Evolutionary conservation across 2,888 invertebrate genomes (phyloP).

Genomic region (Lymantria monacha): DNA sequence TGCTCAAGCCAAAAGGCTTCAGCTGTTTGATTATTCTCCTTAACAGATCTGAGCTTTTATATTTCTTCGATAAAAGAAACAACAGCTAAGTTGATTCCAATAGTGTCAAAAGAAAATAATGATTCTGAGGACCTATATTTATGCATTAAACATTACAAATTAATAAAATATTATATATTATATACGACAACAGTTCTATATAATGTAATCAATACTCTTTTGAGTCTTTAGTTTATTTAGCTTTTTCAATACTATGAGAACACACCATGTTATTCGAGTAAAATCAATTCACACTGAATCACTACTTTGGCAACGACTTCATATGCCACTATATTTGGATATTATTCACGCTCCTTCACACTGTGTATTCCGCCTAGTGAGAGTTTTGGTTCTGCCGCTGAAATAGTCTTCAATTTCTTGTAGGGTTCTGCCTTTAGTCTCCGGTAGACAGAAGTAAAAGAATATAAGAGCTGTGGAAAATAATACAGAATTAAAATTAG

Average conservation of each 20-base stretch:
- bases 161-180: no score
- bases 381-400: slow-evolving; percentile 81
- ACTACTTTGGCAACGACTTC: background rate
- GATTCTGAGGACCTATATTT: no score
- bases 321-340: background rate
- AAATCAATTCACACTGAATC: background rate
- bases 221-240: background rate
- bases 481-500: background rate
- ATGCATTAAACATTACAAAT: no score
- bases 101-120: no score
- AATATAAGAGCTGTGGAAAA: slow-evolving; percentile 77
- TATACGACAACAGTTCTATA: no score
- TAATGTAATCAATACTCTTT: no score
- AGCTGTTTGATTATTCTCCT: no score
- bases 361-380: slow-evolving; percentile 60
- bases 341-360: slow-evolving; percentile 42
- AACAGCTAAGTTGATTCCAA: no score
- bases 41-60: no score
- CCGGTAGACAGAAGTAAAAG: slow-evolving; percentile 85
- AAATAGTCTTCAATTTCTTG: slow-evolving; percentile 88
- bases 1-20: no score
- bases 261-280: background rate
- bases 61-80: no score
- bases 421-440: slow-evolving; percentile 85
- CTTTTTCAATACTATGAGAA: background rate